A percentile compares a stretch with the other conserved stretches of the same genome.
Conservation (phyloP, 1,140 invertebrate species). For the Aphaenogaster ashmeadi region DNA sequence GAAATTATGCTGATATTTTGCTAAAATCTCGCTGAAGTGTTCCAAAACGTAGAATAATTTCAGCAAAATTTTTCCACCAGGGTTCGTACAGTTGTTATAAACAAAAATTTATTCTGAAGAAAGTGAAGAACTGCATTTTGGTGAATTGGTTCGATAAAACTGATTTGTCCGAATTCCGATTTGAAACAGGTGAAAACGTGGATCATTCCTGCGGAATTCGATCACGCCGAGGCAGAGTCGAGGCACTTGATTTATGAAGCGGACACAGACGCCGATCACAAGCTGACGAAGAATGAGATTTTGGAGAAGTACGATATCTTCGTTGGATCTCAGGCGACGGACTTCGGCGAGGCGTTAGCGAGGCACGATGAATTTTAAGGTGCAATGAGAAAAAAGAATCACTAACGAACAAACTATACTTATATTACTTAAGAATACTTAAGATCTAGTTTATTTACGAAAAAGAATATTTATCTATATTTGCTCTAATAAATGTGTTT, state of each 20-base stretch:
- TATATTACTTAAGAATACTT: conserved; percentile 45
- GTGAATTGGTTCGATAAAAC: conserved; percentile 1
- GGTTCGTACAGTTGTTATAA: not conserved
- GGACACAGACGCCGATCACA: conserved; percentile 96
- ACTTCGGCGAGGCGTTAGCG: conserved; percentile 98
- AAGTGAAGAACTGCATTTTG: not conserved
- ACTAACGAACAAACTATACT: conserved; percentile 49
- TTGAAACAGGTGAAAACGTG: conserved; percentile 92
- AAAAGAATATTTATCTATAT: conserved; percentile 55
- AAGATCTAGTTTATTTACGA: conserved; percentile 55
- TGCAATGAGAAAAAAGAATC: conserved; percentile 32
- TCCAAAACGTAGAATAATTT: too few species aligned
- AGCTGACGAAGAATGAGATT: conserved; percentile 97
- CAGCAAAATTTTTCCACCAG: too few species aligned
- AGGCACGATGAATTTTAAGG: conserved; percentile 97
- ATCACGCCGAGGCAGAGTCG: conserved; percentile 98
- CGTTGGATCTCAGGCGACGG: conserved; percentile 99
- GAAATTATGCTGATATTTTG: too few species aligned
- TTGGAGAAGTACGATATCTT: conserved; percentile 98
- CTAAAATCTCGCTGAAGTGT: too few species aligned
- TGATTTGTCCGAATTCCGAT: not conserved
- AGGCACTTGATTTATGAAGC: conserved; percentile 98
- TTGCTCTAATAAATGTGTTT: conserved; percentile 41
- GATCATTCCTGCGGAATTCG: conserved; percentile 98
- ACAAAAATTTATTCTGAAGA: not conserved